Evolutionary conservation across 2,113 vertebrate species (phyloP).

Genomic region (Lipotes vexillifer): DNA sequence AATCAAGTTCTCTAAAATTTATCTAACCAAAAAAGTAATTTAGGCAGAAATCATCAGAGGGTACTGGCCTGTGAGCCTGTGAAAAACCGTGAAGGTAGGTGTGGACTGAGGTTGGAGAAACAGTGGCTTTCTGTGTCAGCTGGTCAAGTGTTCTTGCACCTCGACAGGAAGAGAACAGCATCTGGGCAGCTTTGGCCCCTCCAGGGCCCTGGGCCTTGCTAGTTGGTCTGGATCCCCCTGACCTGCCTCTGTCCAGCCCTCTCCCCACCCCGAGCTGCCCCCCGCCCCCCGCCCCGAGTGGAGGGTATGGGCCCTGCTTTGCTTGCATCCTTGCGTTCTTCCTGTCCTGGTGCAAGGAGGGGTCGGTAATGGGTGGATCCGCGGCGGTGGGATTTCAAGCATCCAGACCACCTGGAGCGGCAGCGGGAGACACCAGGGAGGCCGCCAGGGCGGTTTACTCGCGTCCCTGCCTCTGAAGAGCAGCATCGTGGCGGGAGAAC

Average conservation of each 20-base stretch:
- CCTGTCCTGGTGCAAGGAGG: not conserved
- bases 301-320: not conserved
- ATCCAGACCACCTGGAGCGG: not conserved
- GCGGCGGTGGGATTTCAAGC: not conserved
- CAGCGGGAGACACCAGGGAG: too few relatives aligned
- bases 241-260: not conserved
- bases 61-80: not conserved
- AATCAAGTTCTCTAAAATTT: not conserved
- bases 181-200: not conserved
- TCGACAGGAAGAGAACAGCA: not conserved
- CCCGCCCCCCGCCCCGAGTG: accelerated
- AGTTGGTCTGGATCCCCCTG: too few relatives aligned
- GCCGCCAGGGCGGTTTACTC: accelerated
- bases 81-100: accelerated
- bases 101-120: not conserved
- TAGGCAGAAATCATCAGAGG: not conserved
- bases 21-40: not conserved
- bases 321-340: not conserved
- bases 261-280: not conserved
- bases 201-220: too few relatives aligned
- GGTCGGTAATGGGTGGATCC: accelerated
- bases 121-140: not conserved
- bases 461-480: too few relatives aligned
- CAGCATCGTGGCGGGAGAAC: accelerated
- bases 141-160: not conserved